Conservation (phyloP, 1,140 invertebrate species). For the Ips nitidus region DNA sequence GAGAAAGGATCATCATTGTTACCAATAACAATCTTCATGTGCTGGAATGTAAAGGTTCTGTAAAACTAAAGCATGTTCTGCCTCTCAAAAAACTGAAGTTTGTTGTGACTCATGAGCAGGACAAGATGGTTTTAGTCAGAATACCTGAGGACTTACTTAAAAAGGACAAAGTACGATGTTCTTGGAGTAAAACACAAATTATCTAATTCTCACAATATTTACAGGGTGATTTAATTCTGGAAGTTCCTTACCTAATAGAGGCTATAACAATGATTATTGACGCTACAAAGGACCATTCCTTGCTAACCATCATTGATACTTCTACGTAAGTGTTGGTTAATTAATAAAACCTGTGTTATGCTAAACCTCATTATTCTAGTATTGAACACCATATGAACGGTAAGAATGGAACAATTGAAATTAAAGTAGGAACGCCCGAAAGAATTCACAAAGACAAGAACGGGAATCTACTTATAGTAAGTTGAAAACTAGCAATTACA, state of each 20-base stretch:
- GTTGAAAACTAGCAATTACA: constrained; percentile 35
- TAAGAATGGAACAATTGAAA: constrained; percentile 77
- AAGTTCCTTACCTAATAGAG: constrained; percentile 80
- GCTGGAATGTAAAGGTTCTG: constrained; percentile 71
- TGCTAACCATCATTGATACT: constrained; percentile 73
- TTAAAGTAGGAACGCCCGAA: constrained; percentile 67
- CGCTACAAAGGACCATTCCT: constrained; percentile 67
- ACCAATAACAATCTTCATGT: constrained; percentile 78
- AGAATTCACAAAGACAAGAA: constrained; percentile 76
- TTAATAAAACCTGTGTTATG: not conserved
- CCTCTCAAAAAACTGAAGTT: constrained; percentile 71
- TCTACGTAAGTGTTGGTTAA: constrained; percentile 63
- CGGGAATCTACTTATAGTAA: constrained; percentile 82
- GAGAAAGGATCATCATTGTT: constrained; percentile 74
- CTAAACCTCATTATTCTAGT: constrained; percentile 56
- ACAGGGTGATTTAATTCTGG: constrained; percentile 84
- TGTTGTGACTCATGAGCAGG: constrained; percentile 72
- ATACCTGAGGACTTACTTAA: constrained; percentile 76
- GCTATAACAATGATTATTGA: constrained; percentile 78
- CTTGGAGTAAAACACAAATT: not conserved
- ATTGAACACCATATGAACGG: constrained; percentile 80
- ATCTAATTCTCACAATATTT: not conserved
- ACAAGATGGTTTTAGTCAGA: constrained; percentile 73
- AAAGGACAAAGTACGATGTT: constrained; percentile 71
- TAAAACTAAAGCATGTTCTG: constrained; percentile 80